Evolutionary conservation across 2,113 vertebrate genomes (phyloP).

Genomic region (Epinephelus fuscoguttatus): DNA sequence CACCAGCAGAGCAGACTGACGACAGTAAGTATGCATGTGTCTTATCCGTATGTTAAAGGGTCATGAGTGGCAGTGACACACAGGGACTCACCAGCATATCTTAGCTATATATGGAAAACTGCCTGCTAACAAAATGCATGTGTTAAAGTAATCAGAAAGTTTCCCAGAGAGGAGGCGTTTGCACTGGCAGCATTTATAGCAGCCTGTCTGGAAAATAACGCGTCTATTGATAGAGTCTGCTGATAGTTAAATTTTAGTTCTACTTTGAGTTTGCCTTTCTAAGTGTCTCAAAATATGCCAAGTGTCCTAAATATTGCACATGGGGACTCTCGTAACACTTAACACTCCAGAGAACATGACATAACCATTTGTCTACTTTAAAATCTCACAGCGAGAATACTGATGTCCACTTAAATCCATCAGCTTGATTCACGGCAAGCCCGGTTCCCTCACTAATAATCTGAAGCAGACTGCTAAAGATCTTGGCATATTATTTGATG

Average conservation of each 20-base stretch:
- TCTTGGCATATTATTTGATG: not conserved
- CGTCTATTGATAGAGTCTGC: constrained; percentile 29
- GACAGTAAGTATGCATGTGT: constrained; percentile 81
- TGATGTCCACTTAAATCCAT: no score
- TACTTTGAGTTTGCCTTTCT: not conserved
- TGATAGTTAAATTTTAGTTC: constrained; percentile 1
- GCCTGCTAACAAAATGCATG: not conserved
- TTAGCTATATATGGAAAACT: constrained; percentile 51
- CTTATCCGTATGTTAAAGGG: constrained; percentile 3
- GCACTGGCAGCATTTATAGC: not conserved
- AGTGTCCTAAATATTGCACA: not conserved
- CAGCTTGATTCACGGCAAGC: no score
- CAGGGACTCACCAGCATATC: constrained; percentile 32
- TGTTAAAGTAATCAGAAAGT: constrained; percentile 30
- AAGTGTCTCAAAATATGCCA: not conserved
- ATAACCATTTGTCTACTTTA: no score
- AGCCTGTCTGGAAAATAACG: constrained; percentile 8
- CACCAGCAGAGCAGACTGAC: constrained; percentile 91
- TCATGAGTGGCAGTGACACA: constrained; percentile 41
- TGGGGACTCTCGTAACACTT: not conserved
- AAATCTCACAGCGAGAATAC: no score
- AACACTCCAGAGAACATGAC: not conserved
- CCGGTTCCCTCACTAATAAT: no score
- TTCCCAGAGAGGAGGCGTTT: not conserved
- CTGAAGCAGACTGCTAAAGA: no score